These are phyloP conservation scores for Cheirogaleus major DNA, from an alignment of 2,797 vertebrate species.

Conservation along the genomic window DNA sequence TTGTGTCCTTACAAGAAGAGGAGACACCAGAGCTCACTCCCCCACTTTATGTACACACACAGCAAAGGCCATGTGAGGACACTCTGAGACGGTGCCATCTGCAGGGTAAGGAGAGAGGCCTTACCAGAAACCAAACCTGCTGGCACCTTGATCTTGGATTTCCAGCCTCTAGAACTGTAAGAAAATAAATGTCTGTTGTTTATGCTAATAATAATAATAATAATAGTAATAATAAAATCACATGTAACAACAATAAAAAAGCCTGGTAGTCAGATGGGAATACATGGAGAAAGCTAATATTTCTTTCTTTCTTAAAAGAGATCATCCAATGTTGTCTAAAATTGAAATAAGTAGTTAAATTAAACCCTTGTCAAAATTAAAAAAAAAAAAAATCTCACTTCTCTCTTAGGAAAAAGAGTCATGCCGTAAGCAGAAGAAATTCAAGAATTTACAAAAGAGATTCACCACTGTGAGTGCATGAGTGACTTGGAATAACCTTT, in stretches of 20 bases:
- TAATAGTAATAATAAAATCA: neutral
- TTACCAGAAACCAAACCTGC: too few relatives aligned
- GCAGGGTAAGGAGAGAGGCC: too few relatives aligned
- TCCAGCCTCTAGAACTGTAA: too few relatives aligned
- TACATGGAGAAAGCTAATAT: neutral
- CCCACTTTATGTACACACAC: too few relatives aligned
- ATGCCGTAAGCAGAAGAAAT: neutral
- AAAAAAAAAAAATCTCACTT: neutral
- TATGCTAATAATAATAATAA: too few relatives aligned
- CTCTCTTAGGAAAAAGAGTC: neutral
- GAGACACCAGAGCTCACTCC: too few relatives aligned
- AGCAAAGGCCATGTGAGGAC: too few relatives aligned
- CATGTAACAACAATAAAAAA: neutral
- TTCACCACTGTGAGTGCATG: neutral
- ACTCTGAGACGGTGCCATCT: too few relatives aligned
- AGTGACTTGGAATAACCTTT: neutral
- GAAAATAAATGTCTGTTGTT: too few relatives aligned
- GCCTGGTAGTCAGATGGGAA: neutral
- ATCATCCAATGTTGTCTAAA: neutral
- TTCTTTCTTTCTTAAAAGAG: neutral
- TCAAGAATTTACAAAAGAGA: neutral
- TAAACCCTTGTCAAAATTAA: neutral
- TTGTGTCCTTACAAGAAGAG: too few relatives aligned
- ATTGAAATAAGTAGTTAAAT: neutral
- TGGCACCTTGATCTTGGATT: too few relatives aligned